A percentile compares a stretch with the other conserved stretches of the same genome.
These are phyloP conservation scores for Alcedo atthis DNA, from an alignment of 2,797 vertebrate species.

Conservation along the genomic window DNA sequence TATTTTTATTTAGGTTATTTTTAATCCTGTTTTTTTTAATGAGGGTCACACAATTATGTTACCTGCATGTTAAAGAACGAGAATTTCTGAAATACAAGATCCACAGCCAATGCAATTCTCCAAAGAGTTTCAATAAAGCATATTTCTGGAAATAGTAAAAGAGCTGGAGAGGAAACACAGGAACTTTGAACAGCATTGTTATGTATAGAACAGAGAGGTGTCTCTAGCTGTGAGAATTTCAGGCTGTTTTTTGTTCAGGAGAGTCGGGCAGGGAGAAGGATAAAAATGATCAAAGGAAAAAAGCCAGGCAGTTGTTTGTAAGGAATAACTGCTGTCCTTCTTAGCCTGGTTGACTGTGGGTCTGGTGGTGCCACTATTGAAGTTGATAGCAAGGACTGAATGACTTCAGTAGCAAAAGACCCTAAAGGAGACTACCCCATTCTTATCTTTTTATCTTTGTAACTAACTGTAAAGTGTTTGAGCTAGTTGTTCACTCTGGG, in stretches of 20 bases:
- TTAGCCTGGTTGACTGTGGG: background rate
- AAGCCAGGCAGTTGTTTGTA: background rate
- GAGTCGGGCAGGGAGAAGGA: background rate
- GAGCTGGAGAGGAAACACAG: background rate
- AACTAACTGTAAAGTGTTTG: background rate
- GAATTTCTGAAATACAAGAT: background rate
- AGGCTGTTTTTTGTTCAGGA: conserved; percentile 1
- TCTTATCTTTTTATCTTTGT: background rate
- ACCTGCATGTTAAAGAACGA: background rate
- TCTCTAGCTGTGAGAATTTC: conserved; percentile 14
- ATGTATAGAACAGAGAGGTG: background rate
- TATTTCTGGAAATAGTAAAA: background rate
- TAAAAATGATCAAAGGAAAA: conserved; percentile 1
- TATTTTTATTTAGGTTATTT: too few species aligned
- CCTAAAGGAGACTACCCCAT: background rate
- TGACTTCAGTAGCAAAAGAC: background rate
- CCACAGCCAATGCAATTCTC: background rate
- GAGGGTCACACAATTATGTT: background rate
- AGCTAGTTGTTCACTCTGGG: background rate
- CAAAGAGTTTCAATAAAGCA: background rate
- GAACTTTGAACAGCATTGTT: background rate
- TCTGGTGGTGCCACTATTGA: background rate
- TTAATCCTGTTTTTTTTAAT: background rate
- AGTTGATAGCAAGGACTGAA: background rate
- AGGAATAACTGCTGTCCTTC: background rate